Evolutionary conservation across 2,888 invertebrate species (phyloP).

Genomic region (Pollenia angustigena): DNA sequence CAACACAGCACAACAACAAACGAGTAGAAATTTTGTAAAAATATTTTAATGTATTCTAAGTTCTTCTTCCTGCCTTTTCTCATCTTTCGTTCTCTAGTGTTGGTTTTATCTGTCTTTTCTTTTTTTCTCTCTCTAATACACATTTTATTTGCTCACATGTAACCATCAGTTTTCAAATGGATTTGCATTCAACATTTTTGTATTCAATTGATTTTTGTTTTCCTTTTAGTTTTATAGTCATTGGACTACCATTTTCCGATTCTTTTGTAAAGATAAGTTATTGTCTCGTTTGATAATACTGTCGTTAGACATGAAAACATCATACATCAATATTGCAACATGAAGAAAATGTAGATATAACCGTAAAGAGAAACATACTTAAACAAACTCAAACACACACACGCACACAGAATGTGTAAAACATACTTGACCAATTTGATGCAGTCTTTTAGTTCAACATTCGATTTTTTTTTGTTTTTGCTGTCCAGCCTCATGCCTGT

Average conservation of each 20-base stretch:
- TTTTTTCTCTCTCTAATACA: neutral
- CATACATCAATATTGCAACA: constrained; percentile 61
- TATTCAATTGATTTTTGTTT: constrained; percentile 4
- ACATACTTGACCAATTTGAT: constrained; percentile 52
- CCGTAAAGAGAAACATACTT: constrained; percentile 9
- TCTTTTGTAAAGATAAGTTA: constrained; percentile 63
- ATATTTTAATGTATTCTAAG: constrained; percentile 31
- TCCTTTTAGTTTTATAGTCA: neutral
- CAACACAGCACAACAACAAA: neutral
- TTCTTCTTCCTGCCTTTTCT: neutral
- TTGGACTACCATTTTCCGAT: constrained; percentile 37
- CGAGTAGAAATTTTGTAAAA: neutral
- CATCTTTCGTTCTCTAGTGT: neutral
- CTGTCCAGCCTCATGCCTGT: constrained; percentile 9
- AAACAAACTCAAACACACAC: neutral
- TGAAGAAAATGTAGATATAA: constrained; percentile 34
- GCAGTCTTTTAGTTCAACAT: constrained; percentile 34
- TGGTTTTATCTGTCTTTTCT: neutral
- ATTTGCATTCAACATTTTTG: constrained; percentile 29
- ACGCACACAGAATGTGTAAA: constrained; percentile 29
- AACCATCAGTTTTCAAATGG: constrained; percentile 36
- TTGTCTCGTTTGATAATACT: constrained; percentile 62
- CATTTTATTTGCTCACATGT: constrained; percentile 42
- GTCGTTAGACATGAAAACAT: constrained; percentile 62
- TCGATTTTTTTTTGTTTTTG: neutral